Evolutionary conservation across 2,113 vertebrate genomes (phyloP).

Genomic region (Melanocharis versteri): DNA sequence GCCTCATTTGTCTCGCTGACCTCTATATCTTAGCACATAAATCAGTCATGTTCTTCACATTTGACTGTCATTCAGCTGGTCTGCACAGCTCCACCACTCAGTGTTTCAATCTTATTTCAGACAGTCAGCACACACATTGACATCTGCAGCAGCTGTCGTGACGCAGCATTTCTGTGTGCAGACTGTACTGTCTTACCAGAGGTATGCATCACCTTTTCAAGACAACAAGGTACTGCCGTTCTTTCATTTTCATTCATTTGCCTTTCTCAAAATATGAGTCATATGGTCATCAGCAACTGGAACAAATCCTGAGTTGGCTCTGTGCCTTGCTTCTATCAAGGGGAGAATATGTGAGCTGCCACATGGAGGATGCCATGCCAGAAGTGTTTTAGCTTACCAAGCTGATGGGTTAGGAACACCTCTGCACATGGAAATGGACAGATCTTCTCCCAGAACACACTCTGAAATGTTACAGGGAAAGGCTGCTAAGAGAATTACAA

Average conservation of each 20-base stretch:
- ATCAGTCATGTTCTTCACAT: not conserved
- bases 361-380: not conserved
- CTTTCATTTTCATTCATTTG: not conserved
- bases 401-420: not conserved
- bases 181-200: not conserved
- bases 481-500: not conserved
- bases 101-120: not conserved
- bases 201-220: not conserved
- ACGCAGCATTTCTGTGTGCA: not conserved
- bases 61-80: not conserved
- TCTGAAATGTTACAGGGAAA: not conserved
- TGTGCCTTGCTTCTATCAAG: not conserved
- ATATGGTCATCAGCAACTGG: not conserved
- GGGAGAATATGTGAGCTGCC: not conserved
- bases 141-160: not conserved
- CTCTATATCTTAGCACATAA: not conserved
- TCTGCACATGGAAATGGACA: not conserved
- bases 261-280: not conserved
- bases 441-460: not conserved
- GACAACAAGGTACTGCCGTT: not conserved
- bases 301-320: not conserved
- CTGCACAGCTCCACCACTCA: not conserved
- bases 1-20: not conserved
- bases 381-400: not conserved
- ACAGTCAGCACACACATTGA: not conserved